Conservation (phyloP, 1,140 invertebrate genomes). For the Latrodectus geometricus region DNA sequence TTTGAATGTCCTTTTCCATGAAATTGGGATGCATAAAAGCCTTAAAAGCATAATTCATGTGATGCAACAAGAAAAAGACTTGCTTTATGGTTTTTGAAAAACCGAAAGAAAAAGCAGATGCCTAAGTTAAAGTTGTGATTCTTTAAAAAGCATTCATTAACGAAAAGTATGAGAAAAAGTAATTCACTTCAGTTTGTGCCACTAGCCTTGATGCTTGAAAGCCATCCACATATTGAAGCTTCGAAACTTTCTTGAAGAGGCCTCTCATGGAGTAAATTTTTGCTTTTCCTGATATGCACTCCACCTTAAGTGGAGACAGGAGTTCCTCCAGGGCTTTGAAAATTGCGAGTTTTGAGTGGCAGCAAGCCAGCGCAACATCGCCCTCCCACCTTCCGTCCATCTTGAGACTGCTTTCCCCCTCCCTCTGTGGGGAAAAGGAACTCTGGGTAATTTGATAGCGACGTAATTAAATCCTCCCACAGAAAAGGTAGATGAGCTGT, state of each 20-base stretch:
- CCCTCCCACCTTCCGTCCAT: not conserved
- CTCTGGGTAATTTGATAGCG: slow-evolving; percentile 48
- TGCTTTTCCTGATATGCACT: slow-evolving; percentile 29
- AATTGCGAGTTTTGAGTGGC: slow-evolving; percentile 46
- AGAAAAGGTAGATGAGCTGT: not conserved
- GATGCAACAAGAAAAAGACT: too few species aligned
- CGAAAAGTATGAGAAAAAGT: too few species aligned
- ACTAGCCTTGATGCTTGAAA: not conserved
- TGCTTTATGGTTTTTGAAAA: too few species aligned
- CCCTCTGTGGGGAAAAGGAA: slow-evolving; percentile 32
- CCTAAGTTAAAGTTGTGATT: too few species aligned
- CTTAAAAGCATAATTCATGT: too few species aligned
- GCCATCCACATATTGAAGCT: not conserved
- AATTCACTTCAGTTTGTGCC: too few species aligned
- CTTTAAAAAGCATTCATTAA: too few species aligned
- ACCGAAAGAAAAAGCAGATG: too few species aligned
- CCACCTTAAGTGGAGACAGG: not conserved
- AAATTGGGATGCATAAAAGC: too few species aligned
- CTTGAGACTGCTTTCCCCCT: not conserved
- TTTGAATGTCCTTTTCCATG: too few species aligned
- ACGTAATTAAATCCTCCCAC: slow-evolving; percentile 47
- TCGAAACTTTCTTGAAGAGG: slow-evolving; percentile 23
- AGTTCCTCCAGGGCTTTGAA: slow-evolving; percentile 39
- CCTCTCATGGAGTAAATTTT: slow-evolving; percentile 17
- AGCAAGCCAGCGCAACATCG: slow-evolving; percentile 31